Evolutionary conservation across 2,888 invertebrate species (phyloP), one percentile per base, ranked within the genome.

Genomic region (Ctena decussata): DNA sequence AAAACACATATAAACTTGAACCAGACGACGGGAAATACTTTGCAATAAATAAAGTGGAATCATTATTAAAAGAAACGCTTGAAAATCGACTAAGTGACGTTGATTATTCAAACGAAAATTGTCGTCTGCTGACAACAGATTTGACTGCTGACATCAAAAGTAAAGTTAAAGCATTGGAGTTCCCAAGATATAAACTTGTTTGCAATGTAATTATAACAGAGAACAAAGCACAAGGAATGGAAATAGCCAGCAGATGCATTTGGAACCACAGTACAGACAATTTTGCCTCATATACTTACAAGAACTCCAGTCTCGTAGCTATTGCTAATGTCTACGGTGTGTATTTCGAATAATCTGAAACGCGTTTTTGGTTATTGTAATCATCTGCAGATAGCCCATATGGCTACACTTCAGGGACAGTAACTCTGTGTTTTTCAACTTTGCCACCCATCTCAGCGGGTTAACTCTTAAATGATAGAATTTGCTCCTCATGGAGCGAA

Each of bases 181-280:
- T 92, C 73, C 91, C 90, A 8, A 91, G 94, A 0, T 94, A 94
- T 83, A 94, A 94, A 73, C 83, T 93, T 32, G 93, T 94, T 21
- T 91, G 92, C 77, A 92, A 91, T 80, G 92, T 94, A 18, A 82
- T 92, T 2, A 92, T 94, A 0, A 92, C 94, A 60, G 92, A 94
- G 79, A 93, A 93, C 69, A 90, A 89, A 60, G 90, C 90, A 0
- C 94, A 94, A 72, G 94, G 94, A 18, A 82, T 93, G 18, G 85
- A 93, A 78, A 88, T 94, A 0, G 90, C 92, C n/a, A 93, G 93
- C 57, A 78, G 94, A 30, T 91, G 93, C 73, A 65, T 94, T 0
- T 93, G 94, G 93, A 91, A 92, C 49, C 79, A 90, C 0, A 82
- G 83, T 21, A 92, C 92, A 18, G 94, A 94, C 82, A 92, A 92